Base-by-base conservation (phyloP, 2,113 vertebrate species). In the Phylloscopus trochilus region DNA sequence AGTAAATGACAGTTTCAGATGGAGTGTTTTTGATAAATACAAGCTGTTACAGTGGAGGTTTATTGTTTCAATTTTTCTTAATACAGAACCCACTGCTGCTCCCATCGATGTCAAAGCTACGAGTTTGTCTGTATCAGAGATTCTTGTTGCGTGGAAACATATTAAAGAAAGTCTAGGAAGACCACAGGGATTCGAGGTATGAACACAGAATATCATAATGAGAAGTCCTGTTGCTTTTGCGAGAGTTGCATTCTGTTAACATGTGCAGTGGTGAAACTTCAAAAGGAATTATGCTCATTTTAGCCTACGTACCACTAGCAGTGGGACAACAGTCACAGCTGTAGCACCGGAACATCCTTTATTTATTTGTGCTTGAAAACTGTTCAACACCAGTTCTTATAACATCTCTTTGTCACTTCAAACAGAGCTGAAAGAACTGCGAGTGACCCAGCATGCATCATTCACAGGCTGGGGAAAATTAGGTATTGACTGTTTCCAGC, bases 131-230 rank as follows among this genome's bases (percentile, higher is more conserved):
- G 98, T 99, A 69, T 99, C 99, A 20, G 99, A 99, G 97, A 98
- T 99, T 79, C 98, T 98, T 90, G 98, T 99, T 92, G 98, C 96
- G 3, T 99, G 99, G 99, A 99, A 98, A 96, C 97, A 98, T 26
- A 98, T 98, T 59, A 98, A 97, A 94, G 99, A 99, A 63, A 99
- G 98, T 39, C 98, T 99, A 43, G 99, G 99, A 98, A 98, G 98
- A 97, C 99, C 99, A 10, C 97, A 98, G 97, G 99, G 98, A 98
- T 99, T 99, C 96, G 99, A 99, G 99, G 99, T 99, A 98, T 93
- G 97, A 91, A 89, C 68, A 78, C 28, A 76, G 80, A 97, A 92
- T 93, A 95, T 44, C 22, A 55, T 84, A 93, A 96, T 82, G 94
- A 94, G 87, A 94, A 90, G 41, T 91, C 62, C 88, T 84, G 60